Base-by-base conservation (phyloP, 2,888 invertebrate genomes). In the Platypus cylindrus region DNA sequence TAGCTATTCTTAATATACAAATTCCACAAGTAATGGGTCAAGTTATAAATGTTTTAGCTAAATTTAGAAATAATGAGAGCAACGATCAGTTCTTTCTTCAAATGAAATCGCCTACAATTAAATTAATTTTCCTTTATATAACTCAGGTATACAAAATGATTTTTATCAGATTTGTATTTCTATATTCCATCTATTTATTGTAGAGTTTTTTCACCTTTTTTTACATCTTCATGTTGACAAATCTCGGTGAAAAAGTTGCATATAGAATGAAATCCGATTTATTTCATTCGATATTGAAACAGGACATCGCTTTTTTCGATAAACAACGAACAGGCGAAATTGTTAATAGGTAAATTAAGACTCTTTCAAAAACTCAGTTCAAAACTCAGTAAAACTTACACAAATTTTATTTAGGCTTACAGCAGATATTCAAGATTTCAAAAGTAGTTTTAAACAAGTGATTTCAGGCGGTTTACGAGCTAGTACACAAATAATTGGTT, bases 371-470 rank as follows among this genome's bases (percentile, higher is more conserved):
- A 8, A 7, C 7, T 20, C 5, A 7, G 20, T 20, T 24, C 4
- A 24, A 8, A 4, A 20, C 20, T 20, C 8, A 20, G 5, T 20
- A 7, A 17, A 17, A 16, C 12, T 7, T 25, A 20, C 17, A 14
- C 11, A 18, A 24, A 2, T 12, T 11, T 7, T 14, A 65, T 69
- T 35, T 59, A 81, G 86, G 49, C 64, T 95, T 42, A 93, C 93
- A 16, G 75, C 82, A 28, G 95, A 97, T 63, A 79, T 95, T 5
- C 94, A 97, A 59, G 94, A 95, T 54, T 95, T 97, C 58, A 97
- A 97, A 63, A 90, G 93, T 49, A 83, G 87, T 1, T 95, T 97
- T 56, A 97, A 97, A 58, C 77, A 84, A 52, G 83, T 84, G 15
- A 77, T 97, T 28, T 86, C 94, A 1, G 93, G 93, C 51, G 95